Base-by-base conservation (phyloP, 2,113 vertebrate genomes). In the Suncus etruscus region DNA sequence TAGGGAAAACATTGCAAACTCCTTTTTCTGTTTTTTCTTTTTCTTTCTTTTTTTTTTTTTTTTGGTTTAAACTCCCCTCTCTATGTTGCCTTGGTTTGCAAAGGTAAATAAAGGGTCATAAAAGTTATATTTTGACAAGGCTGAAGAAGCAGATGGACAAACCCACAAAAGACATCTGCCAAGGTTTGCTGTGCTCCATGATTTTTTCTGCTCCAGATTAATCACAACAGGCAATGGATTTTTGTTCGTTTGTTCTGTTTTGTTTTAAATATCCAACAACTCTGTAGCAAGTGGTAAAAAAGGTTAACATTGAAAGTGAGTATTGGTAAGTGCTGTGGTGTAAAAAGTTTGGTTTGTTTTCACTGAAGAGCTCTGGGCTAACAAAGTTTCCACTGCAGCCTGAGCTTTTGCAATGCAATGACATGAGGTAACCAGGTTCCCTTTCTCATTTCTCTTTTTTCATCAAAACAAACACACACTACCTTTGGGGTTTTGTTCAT, bases 81-180 rank as follows among this genome's bases (percentile, higher is more conserved):
- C 3, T 92, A 0, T 63, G 50, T 86, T 93, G 32, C 65, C 92
- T 12, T 74, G 29, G 25, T 73, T 76, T 89, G 91, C 69, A 31
- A 81, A 78, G 63, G n/a, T 58, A 65, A 82, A 83, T 58, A 47
- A 88, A 91, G 70, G 18, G 31, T 7, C 11, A 5, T 74, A 76
- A 9, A 65, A 51, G 27, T 24, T 29, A 31, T 16, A 29, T 48
- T 68, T 20, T 85, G 47, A 24, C 54, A 27, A 48, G 47, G 65
- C 39, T 10, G 22, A 72, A 54, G 31, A 75, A 74, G 58, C 1
- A 2, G n/a, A 16, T 5, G 8, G 29, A 54, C 24, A 75, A 65
- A 18, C 25, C 48, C 47, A 24, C 45, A 12, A 54, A n/a, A 72
- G 15, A 25, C 29, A 47, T 18, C 29, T 78, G 0, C 8, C 0